Base-by-base conservation (phyloP, 1,140 invertebrate species). In the Musca domestica region DNA sequence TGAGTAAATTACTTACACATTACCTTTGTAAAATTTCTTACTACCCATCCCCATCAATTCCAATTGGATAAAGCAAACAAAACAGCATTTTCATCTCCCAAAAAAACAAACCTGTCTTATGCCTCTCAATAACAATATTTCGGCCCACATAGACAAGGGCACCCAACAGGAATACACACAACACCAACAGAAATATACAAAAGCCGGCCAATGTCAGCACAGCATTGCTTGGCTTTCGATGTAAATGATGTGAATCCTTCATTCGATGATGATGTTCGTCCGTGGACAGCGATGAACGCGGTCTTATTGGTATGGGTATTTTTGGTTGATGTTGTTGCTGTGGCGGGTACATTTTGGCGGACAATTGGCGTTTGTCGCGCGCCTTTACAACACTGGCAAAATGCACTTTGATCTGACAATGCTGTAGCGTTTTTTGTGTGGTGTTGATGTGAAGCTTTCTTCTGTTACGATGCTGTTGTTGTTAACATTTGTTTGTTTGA, bases 61-160 rank as follows among this genome's bases (percentile, higher is more conserved):
- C 27, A 30, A 30, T 3, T 4, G 9, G 27, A 30, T n/a, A 30
- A 30, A 30, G 9, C 27, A 30, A 30, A 9, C 3, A 9, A 30
- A 30, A 30, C 27, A 30, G 9, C 3, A 30, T 30, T 30, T 30
- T 9, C 27, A 30, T 30, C 27, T 30, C n/a, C n/a, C n/a, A n/a
- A n/a, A n/a, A 15, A 48, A 0, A 61, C 56, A 12, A n/a, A 61
- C 56, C 56, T 61, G 30, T 61, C 9, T 61, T 34, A 34, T 41
- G 17, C 15, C 34, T n/a, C 14, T 61, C 56, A 34, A 41, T 61
- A 4, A 66, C 68, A 63, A 69, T 69, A 69, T 82, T 82, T 72
- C 81, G 82, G 20, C 84, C 83, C 46, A 85, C 81, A 69, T 85
- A 81, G 17, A 85, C 81, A 15, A 85, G 71, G 14, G 82, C 83